Base-by-base conservation (phyloP, 2,888 invertebrate species). In the Euzophera pinguis region DNA sequence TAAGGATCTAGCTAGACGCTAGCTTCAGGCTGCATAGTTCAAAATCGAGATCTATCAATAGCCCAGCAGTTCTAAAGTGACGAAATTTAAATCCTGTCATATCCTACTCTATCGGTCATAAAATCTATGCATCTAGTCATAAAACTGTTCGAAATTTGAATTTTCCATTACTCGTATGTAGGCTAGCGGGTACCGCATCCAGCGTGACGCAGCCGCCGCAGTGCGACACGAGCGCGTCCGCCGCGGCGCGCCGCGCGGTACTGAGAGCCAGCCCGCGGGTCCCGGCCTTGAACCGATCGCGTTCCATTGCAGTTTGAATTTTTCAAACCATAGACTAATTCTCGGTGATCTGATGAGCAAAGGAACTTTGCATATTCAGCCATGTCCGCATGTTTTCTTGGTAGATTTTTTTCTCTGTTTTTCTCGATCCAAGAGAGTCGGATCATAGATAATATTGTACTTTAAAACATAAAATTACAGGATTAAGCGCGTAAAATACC, bases 151-250 rank as follows among this genome's bases (percentile, higher is more conserved):
- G 43, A 14, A 43, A 16, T 7, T n/a, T 43, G 13, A 47, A 10
- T 16, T 41, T 32, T 45, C 32, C 32, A 32, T 32, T 32, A 45
- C 22, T 48, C 37, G 47, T 48, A 48, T 37, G 37, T 48, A 53
- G 54, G 39, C 12, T 53, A 55, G 56, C 53, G 49, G 54, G 53
- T 53, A 59, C 57, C 51, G 56, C 55, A 60, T 54, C 58, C 67
- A 70, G 69, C 70, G 68, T 81, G 77, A 69, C 84, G 84, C 83
- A 84, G 72, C 67, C 77, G 77, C 62, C 84, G 85, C 84, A 84
- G 64, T 85, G 85, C 85, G 85, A 77, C 74, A 81, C 73, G 65
- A 58, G 64, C 59, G 59, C 58, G 59, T 59, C 58, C 58, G 63
- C 57, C 59, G 54, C 61, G 58, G 61, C 58, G 56, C 57, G 32